These are phyloP conservation scores for Conus canariensis DNA, from an alignment of 2,888 invertebrate species.

Conservation along the genomic window DNA sequence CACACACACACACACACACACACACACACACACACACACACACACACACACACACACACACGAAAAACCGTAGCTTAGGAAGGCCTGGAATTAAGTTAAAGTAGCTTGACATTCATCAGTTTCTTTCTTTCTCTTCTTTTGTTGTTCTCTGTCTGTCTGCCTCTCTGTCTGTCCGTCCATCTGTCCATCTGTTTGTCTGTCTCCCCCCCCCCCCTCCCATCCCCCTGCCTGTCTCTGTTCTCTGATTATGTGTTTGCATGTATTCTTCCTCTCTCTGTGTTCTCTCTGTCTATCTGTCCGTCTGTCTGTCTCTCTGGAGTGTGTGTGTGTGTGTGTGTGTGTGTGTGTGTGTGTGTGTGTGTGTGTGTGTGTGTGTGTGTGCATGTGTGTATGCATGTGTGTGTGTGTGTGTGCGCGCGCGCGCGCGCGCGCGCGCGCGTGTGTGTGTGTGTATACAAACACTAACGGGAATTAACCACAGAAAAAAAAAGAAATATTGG, in stretches of 20 bases:
- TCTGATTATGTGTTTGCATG: neutral
- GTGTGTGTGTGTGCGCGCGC: conserved; percentile 6
- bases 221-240: neutral
- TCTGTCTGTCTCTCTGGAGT: neutral
- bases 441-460: neutral
- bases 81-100: no score
- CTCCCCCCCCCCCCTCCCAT: neutral
- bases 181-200: neutral
- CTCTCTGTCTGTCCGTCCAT: neutral
- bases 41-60: no score
- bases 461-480: no score
- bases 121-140: neutral
- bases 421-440: neutral
- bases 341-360: conserved; percentile 10
- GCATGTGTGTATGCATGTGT: neutral
- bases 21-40: no score
- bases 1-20: no score
- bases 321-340: neutral
- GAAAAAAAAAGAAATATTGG: no score
- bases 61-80: no score
- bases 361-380: conserved; percentile 11
- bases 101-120: no score
- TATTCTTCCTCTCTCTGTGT: neutral
- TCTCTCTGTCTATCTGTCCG: neutral
- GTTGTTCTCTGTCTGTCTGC: neutral